Conservation (phyloP, 1,140 invertebrate genomes). For the Chlorops oryzae region DNA sequence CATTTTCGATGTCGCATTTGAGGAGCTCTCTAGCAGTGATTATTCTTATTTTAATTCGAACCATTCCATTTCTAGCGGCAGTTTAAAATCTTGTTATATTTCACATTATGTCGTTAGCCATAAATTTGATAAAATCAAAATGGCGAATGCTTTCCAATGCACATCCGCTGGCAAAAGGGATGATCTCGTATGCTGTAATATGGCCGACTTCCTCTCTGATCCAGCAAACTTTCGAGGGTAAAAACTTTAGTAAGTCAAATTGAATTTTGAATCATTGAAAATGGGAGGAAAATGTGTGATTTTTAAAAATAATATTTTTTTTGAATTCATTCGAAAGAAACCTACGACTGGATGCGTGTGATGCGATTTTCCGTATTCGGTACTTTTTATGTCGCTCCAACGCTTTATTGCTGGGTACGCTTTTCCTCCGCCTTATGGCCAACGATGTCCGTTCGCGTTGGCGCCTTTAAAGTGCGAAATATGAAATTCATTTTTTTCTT, state of each 20-base stretch:
- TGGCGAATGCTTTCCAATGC: conserved; percentile 11
- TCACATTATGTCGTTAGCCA: conserved; percentile 5
- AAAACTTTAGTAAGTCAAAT: conserved; percentile 34
- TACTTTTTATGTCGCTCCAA: conserved; percentile 63
- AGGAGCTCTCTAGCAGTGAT: no score
- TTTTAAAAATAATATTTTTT: background rate
- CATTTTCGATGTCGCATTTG: no score
- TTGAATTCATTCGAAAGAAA: conserved; percentile 24
- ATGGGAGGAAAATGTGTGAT: no score
- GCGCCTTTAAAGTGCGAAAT: conserved; percentile 59
- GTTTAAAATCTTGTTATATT: no score
- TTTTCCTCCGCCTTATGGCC: conserved; percentile 60
- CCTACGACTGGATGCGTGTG: conserved; percentile 55
- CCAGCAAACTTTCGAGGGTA: conserved; percentile 54
- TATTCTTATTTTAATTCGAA: no score
- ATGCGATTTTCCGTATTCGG: conserved; percentile 64
- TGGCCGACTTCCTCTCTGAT: conserved; percentile 63
- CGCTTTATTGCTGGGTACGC: conserved; percentile 63
- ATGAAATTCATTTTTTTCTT: background rate
- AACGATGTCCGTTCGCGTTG: conserved; percentile 55
- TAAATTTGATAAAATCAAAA: conserved; percentile 11
- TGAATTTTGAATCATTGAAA: no score
- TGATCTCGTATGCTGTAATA: conserved; percentile 64
- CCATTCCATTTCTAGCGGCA: no score
- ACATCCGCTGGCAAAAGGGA: conserved; percentile 54